These are phyloP conservation scores for Zaprionus camerounensis DNA, from an alignment of 1,140 invertebrate species.

Conservation along the genomic window DNA sequence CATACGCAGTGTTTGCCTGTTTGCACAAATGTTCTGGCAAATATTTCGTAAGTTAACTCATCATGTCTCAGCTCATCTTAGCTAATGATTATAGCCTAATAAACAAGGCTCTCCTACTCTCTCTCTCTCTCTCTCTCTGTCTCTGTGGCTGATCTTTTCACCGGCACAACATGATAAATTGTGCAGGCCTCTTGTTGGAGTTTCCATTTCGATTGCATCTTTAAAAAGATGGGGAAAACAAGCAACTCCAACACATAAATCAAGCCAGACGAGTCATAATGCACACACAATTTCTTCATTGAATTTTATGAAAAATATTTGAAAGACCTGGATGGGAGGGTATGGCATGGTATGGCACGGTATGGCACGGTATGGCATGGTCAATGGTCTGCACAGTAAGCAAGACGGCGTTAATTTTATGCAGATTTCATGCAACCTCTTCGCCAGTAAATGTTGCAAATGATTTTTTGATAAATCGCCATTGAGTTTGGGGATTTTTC, in stretches of 20 bases:
- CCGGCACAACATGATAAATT: conserved; percentile 73
- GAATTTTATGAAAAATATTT: conserved; percentile 61
- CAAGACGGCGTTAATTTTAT: conserved; percentile 70
- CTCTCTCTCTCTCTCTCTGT: neutral
- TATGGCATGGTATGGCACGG: neutral
- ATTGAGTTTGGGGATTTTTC: conserved; percentile 58
- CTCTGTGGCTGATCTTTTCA: conserved; percentile 50
- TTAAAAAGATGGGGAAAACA: conserved; percentile 31
- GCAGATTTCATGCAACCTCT: conserved; percentile 73
- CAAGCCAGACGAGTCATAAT: conserved; percentile 67
- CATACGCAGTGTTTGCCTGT: conserved; percentile 60
- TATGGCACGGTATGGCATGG: conserved; percentile 1
- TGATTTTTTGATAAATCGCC: conserved; percentile 67
- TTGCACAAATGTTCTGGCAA: conserved; percentile 65
- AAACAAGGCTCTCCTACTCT: conserved; percentile 55
- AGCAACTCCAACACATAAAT: conserved; percentile 72
- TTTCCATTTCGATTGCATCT: conserved; percentile 69
- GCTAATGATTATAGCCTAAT: conserved; percentile 66
- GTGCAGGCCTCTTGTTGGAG: conserved; percentile 49
- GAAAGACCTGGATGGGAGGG: conserved; percentile 12
- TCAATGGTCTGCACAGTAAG: conserved; percentile 26
- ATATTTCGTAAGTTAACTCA: conserved; percentile 66
- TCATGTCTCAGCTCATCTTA: conserved; percentile 28
- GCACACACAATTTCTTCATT: conserved; percentile 64
- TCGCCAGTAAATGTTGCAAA: conserved; percentile 69